Percentiles rank a stretch among this genome's conserved stretches.
phyloP scores from a whole-genome alignment of 2,797 vertebrate species.

The Odontamblyopus rebecca region DNA sequence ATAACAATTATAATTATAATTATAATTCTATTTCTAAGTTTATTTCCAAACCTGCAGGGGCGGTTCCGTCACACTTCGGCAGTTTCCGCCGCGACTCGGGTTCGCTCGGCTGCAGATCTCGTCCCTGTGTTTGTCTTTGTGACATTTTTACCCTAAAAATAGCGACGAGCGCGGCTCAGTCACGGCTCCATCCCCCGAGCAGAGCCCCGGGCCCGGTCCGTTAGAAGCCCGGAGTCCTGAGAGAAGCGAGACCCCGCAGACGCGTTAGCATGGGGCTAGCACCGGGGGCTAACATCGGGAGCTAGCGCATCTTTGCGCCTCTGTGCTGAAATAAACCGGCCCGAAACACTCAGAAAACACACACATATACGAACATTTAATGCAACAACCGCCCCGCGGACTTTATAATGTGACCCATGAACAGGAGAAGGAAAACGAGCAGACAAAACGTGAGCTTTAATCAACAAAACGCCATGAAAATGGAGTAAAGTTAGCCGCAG shows the following conservation, averaged over 20 bases:
- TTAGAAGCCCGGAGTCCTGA: not conserved
- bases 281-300: not conserved
- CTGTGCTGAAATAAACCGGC: not conserved
- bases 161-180: not conserved
- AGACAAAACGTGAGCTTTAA: constrained; percentile 3
- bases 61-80: constrained; percentile 1
- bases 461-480: constrained; percentile 2
- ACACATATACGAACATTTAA: not conserved
- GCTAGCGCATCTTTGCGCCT: not conserved
- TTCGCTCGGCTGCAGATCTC: not conserved
- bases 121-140: too few species aligned
- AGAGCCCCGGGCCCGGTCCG: not conserved
- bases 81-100: not conserved
- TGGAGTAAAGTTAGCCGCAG: not conserved
- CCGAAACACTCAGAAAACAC: not conserved
- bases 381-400: not conserved
- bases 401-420: too few species aligned
- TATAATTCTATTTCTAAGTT: too few species aligned
- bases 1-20: too few species aligned
- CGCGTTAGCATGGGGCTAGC: constrained; percentile 2
- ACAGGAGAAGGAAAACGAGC: not conserved
- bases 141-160: constrained; percentile 1
- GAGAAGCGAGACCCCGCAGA: too few species aligned
- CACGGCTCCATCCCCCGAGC: not conserved
- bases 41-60: not conserved